Evolutionary conservation across 2,888 invertebrate genomes (phyloP).

Genomic region (Nudaria mundana): DNA sequence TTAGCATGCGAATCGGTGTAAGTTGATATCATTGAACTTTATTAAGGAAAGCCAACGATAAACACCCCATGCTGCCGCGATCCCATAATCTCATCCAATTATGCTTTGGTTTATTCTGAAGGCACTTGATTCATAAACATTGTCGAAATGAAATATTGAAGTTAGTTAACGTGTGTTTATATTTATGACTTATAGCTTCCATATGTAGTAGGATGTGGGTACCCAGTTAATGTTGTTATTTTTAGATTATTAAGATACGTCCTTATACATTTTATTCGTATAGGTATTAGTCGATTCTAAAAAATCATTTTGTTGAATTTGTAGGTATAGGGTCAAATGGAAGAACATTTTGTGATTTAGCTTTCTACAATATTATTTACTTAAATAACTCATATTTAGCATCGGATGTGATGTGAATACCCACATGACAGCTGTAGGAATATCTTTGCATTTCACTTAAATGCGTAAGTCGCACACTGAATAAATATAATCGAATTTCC

Average conservation of each 20-base stretch:
- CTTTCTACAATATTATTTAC: too few species aligned
- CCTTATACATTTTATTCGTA: too few species aligned
- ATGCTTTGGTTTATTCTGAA: constrained; percentile 36
- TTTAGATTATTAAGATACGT: too few species aligned
- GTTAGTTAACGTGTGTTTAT: background rate
- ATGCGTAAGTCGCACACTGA: constrained; percentile 9
- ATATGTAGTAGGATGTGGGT: background rate
- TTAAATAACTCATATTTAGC: too few species aligned
- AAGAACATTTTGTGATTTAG: too few species aligned
- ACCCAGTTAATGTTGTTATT: background rate
- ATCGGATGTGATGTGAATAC: too few species aligned
- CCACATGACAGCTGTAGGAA: background rate
- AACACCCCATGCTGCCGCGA: constrained; percentile 54
- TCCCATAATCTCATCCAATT: constrained; percentile 39
- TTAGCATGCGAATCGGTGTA: constrained; percentile 64
- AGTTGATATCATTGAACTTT: constrained; percentile 60
- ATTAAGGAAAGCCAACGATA: constrained; percentile 56
- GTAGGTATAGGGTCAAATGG: too few species aligned
- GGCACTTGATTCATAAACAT: constrained; percentile 17
- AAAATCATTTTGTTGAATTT: too few species aligned
- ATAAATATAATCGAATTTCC: constrained; percentile 22
- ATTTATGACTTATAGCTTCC: background rate
- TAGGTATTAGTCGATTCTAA: too few species aligned
- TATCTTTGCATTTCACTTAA: constrained; percentile 10
- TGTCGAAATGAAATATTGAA: constrained; percentile 3